Percentiles rank a stretch among this genome's conserved stretches.
Conservation (phyloP, 2,113 vertebrate genomes). For the Elachura formosa region DNA sequence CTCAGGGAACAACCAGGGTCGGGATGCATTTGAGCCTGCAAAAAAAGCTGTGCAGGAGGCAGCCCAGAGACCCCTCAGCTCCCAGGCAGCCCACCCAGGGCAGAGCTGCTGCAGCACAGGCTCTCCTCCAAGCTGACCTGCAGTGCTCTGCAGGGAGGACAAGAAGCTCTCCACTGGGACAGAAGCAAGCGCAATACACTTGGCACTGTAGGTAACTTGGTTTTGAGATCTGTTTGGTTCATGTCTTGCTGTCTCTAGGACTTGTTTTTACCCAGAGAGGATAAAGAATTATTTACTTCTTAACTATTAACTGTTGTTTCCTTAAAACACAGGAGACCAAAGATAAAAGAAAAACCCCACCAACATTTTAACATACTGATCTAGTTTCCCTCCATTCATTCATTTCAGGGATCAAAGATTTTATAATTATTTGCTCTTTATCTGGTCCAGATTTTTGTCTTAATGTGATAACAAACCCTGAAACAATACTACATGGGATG, state of each 20-base stretch:
- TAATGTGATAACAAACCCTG: background rate
- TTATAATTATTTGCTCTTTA: background rate
- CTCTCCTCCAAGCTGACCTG: background rate
- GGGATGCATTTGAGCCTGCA: background rate
- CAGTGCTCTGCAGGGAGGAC: background rate
- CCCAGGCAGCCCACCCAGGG: background rate
- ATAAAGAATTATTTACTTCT: background rate
- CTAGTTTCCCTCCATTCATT: background rate
- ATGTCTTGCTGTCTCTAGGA: background rate
- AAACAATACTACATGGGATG: background rate
- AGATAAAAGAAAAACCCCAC: too few relatives aligned
- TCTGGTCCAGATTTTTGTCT: background rate
- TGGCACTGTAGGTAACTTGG: background rate
- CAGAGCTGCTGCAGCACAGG: background rate
- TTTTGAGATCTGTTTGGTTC: background rate
- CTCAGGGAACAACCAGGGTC: accelerated
- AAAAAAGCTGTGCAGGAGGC: background rate
- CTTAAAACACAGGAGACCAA: background rate
- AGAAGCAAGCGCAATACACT: background rate
- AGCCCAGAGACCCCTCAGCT: background rate
- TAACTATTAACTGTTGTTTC: background rate
- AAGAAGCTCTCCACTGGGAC: background rate
- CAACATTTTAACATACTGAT: background rate
- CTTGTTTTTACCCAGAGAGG: background rate
- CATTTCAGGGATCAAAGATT: background rate